Evolutionary conservation across 2,888 invertebrate species (phyloP).

Genomic region (Mantis religiosa): DNA sequence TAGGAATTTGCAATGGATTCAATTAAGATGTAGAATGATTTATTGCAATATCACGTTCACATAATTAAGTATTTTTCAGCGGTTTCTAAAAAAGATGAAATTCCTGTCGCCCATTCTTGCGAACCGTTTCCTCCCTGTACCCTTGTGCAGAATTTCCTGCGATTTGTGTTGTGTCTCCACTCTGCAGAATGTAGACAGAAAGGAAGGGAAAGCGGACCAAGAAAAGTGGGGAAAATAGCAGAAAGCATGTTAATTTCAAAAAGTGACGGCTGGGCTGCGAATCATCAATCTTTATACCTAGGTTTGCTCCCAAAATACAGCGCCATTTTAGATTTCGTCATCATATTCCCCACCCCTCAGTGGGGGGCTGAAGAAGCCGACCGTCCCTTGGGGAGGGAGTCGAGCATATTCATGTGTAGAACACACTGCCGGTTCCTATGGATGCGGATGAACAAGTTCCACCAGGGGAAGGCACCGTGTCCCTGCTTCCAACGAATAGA

Average conservation of each 20-base stretch:
- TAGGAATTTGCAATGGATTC: too few species aligned
- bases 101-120: not conserved
- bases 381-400: not conserved
- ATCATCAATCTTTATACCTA: constrained; percentile 11
- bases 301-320: not conserved
- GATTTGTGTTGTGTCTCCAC: not conserved
- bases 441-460: not conserved
- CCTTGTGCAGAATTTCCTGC: not conserved
- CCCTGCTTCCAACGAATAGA: constrained; percentile 13
- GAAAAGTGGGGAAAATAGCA: not conserved
- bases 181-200: too few species aligned
- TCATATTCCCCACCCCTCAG: not conserved
- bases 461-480: constrained; percentile 5
- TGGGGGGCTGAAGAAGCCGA: not conserved
- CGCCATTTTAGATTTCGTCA: constrained; percentile 16
- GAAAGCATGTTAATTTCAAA: constrained; percentile 4
- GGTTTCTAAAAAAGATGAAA: not conserved
- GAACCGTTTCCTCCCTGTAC: not conserved
- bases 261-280: not conserved
- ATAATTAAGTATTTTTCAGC: not conserved
- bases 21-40: not conserved
- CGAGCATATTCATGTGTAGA: constrained; percentile 5
- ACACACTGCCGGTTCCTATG: not conserved
- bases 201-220: not conserved
- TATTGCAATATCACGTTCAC: not conserved